These are phyloP conservation scores for Lucinisca nassula DNA, from an alignment of 2,888 invertebrate species.

Conservation along the genomic window DNA sequence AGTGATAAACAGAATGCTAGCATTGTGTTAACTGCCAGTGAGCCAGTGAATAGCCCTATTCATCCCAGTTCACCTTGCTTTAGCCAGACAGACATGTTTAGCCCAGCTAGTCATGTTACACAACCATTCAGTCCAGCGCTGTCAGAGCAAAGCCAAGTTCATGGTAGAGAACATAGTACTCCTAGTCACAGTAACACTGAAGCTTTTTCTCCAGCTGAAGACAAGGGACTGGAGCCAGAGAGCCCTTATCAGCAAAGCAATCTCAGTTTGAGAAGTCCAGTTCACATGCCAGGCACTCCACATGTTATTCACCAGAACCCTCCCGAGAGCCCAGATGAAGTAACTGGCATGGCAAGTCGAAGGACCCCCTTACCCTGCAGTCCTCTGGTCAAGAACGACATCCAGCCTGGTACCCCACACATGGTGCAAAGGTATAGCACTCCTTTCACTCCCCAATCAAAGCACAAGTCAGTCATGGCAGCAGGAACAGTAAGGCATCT, in stretches of 20 bases:
- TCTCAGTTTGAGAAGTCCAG: background rate
- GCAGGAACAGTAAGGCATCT: slow-evolving; percentile 23
- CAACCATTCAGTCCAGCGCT: slow-evolving; percentile 51
- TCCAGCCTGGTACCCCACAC: slow-evolving; percentile 43
- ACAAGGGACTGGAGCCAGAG: background rate
- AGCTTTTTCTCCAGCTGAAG: background rate
- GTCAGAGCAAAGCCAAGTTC: background rate
- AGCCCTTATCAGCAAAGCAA: background rate
- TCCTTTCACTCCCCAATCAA: slow-evolving; percentile 18
- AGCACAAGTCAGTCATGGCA: slow-evolving; percentile 22
- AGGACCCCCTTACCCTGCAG: slow-evolving; percentile 26
- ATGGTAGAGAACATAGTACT: background rate
- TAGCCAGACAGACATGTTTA: slow-evolving; percentile 1
- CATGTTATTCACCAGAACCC: background rate
- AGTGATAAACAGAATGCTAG: no score
- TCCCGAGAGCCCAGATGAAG: background rate
- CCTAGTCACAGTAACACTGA: background rate
- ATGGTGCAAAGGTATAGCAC: slow-evolving; percentile 40
- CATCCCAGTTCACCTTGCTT: background rate
- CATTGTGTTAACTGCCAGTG: background rate
- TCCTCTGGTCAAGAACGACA: slow-evolving; percentile 54
- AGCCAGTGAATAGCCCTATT: background rate
- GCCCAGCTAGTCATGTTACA: slow-evolving; percentile 48
- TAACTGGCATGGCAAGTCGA: background rate
- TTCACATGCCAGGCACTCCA: slow-evolving; percentile 13